Conservation (phyloP, 2,113 vertebrate species). For the Falco punctatus region DNA sequence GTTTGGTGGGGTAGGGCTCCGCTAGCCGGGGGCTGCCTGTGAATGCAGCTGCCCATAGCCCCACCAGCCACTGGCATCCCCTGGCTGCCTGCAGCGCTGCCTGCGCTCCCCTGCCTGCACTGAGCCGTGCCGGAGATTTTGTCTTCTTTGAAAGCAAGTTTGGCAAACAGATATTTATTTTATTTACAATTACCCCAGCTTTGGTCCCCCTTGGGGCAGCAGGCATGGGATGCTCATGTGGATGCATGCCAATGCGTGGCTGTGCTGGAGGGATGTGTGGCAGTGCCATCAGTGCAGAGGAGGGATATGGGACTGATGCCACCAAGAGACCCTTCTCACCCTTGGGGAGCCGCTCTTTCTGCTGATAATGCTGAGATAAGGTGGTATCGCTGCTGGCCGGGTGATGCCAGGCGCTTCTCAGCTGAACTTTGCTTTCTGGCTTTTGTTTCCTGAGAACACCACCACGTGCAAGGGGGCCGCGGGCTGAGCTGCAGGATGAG, state of each 20-base stretch:
- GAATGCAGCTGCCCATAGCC: background rate
- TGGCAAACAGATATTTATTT: background rate
- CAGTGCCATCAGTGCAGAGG: background rate
- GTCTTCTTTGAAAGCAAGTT: background rate
- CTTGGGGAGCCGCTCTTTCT: background rate
- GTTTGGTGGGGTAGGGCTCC: fast-evolving
- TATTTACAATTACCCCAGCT: background rate
- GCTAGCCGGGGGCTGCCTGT: background rate
- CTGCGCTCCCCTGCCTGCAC: background rate
- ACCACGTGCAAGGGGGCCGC: fast-evolving
- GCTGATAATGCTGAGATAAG: background rate
- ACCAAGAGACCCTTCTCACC: fast-evolving
- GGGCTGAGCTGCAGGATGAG: background rate
- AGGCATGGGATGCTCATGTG: background rate
- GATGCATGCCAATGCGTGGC: fast-evolving
- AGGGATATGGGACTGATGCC: background rate
- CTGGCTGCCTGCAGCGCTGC: background rate
- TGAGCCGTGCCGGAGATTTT: background rate
- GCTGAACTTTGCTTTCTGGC: background rate
- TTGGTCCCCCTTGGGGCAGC: background rate
- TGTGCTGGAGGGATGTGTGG: background rate
- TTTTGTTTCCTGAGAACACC: background rate
- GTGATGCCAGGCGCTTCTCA: fast-evolving
- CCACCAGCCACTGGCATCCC: no score
- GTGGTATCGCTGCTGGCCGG: background rate